Conservation (phyloP, 2,113 vertebrate species). For the Pluvianellus socialis region DNA sequence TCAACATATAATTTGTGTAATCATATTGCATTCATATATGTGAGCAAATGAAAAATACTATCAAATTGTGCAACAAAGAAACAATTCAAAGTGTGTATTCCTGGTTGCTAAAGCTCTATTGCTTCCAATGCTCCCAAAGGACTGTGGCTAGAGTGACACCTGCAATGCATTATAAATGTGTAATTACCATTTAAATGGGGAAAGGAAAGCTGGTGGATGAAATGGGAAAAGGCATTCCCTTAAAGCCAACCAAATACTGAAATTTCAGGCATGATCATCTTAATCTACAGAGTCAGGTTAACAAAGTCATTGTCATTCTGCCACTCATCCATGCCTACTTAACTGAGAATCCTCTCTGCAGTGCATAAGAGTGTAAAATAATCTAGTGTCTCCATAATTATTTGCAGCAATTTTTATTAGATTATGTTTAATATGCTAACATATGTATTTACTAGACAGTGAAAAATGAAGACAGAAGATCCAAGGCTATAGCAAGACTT, state of each 20-base stretch:
- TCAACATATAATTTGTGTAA: conserved; percentile 59
- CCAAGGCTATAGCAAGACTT: neutral
- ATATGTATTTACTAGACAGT: conserved; percentile 2
- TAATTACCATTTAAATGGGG: conserved; percentile 79
- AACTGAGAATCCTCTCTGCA: neutral
- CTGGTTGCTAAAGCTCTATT: conserved; percentile 46
- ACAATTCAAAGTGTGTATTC: conserved; percentile 29
- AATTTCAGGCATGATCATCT: conserved; percentile 60
- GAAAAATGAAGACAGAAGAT: neutral
- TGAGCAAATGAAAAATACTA: conserved; percentile 49
- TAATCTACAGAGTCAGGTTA: conserved; percentile 63
- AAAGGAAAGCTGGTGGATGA: conserved; percentile 60
- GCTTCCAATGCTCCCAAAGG: conserved; percentile 58
- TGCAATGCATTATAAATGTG: conserved; percentile 73
- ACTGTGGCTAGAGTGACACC: conserved; percentile 57
- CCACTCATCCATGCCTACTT: conserved; percentile 40
- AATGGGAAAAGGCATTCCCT: conserved; percentile 64
- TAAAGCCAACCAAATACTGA: conserved; percentile 49
- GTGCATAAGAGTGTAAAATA: neutral
- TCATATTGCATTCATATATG: conserved; percentile 58
- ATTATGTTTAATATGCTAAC: conserved; percentile 2
- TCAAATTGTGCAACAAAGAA: conserved; percentile 63
- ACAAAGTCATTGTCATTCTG: conserved; percentile 67
- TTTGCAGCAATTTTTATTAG: conserved; percentile 38
- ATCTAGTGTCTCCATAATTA: conserved; percentile 25